These are phyloP conservation scores for Diarsia rubi DNA, from an alignment of 2,888 invertebrate species.

Conservation along the genomic window DNA sequence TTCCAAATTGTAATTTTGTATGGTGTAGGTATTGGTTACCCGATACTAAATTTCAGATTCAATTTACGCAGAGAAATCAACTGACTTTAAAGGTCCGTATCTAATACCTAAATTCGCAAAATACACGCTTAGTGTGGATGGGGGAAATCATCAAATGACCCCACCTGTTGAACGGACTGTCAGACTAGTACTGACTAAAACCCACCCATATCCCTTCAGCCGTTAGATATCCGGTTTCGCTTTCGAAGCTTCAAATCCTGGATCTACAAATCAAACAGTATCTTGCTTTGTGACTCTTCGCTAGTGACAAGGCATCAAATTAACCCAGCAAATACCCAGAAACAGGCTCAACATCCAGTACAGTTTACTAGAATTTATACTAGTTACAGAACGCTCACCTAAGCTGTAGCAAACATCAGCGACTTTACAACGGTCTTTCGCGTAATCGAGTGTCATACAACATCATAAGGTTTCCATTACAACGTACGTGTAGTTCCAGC, in stretches of 20 bases:
- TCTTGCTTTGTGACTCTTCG: neutral
- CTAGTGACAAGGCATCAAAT: slow-evolving; percentile 8
- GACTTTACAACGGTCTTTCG: slow-evolving; percentile 45
- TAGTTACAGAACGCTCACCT: slow-evolving; percentile 23
- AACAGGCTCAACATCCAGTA: slow-evolving; percentile 11
- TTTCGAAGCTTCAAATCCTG: neutral
- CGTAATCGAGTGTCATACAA: slow-evolving; percentile 52
- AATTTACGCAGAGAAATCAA: neutral
- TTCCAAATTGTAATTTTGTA: slow-evolving; percentile 12
- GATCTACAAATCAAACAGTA: neutral
- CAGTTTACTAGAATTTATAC: slow-evolving; percentile 26
- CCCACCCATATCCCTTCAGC: too few relatives aligned
- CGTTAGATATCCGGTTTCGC: too few relatives aligned
- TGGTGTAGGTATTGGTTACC: neutral
- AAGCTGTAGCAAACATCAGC: slow-evolving; percentile 23
- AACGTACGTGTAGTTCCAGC: slow-evolving; percentile 40
- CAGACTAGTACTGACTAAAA: too few relatives aligned
- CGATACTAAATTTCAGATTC: neutral
- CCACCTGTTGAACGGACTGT: too few relatives aligned
- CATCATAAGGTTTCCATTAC: slow-evolving; percentile 44
- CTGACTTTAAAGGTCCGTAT: too few relatives aligned
- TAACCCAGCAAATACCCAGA: slow-evolving; percentile 15
- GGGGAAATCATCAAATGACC: too few relatives aligned
- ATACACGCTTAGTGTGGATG: neutral
- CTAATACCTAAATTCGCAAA: neutral